Base-by-base conservation (phyloP, 2,113 vertebrate species). In the Microcebus ravelobensis region DNA sequence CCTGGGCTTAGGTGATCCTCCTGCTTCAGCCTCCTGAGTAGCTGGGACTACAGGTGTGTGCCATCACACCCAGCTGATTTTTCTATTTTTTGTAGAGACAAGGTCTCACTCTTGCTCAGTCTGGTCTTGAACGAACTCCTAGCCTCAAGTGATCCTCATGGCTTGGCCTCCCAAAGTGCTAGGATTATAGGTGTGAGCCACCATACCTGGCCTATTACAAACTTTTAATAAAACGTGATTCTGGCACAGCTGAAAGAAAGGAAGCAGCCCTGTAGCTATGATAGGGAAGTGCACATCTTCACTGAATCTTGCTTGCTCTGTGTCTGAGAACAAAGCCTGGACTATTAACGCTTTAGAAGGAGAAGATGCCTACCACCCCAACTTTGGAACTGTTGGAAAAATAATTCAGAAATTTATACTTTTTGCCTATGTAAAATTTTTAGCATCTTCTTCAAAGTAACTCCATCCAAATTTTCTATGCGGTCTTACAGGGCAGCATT, bases 221-320 rank as follows among this genome's bases (percentile, higher is more conserved):
- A 96, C 96, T 96, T 97, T 95, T 65, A 96, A 95, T 90, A 68
- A 93, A 94, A 67, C 91, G 65, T 91, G 95, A 67, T 91, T 97
- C 59, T 92, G 91, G 90, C 81, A 94, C n/a, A 63, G 88, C 91
- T 87, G 88, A 55, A 63, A 81, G 87, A 59, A 94, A 95, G 88
- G 63, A 70, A 65, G 77, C 70, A 80, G 90, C 91, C 93, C 65
- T 31, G 34, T 23, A 77, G 23, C 20, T 14, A 8, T 61, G 63
- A 94, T 3, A 89, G 94, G 50, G 36, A 61, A 8, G 71, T 50
- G 9, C 31, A 14, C 5, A 59, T 42, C 71, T 63, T 70, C 82
- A 61, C 36, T 59, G 63, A 88, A 84, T 82, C 77, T 10, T 27
- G 12, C 11, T 15, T 14, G 36, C 2, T 31, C 76, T 77, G 8